Conservation (phyloP, 2,797 vertebrate species). For the Peromyscus attwateri region DNA sequence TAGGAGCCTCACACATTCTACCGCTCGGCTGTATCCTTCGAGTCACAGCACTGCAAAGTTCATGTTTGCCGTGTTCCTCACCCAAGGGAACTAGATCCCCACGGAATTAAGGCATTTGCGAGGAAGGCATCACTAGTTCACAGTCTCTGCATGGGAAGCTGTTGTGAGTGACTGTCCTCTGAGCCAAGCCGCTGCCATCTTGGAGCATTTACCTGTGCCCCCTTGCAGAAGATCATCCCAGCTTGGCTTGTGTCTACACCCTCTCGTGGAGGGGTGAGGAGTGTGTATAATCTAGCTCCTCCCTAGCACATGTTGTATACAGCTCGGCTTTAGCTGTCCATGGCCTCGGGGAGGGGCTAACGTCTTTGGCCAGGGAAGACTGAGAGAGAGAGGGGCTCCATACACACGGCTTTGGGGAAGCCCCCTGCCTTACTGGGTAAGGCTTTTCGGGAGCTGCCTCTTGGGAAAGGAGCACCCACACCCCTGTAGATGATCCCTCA, state of each 20-base stretch:
- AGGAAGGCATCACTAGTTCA: not conserved
- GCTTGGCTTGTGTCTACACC: not conserved
- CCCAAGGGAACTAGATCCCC: not conserved
- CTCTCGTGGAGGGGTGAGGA: not conserved
- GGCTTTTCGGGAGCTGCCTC: not conserved
- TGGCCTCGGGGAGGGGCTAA: not conserved
- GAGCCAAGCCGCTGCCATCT: not conserved
- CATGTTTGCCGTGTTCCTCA: not conserved
- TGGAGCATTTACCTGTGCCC: not conserved
- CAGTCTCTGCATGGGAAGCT: not conserved
- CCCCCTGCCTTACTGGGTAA: not conserved
- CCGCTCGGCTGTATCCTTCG: not conserved
- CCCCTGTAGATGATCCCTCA: not conserved
- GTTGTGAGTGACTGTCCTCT: no score
- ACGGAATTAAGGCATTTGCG: not conserved
- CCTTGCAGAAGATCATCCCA: not conserved
- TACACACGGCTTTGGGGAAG: not conserved
- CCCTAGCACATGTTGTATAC: not conserved
- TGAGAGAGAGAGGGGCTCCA: not conserved
- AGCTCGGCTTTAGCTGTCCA: not conserved
- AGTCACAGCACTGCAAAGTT: not conserved
- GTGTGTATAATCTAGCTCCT: not conserved
- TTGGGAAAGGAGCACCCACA: no score
- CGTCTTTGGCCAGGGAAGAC: not conserved
- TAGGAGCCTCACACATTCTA: not conserved